A percentile compares a stretch with the other conserved stretches of the same genome.
phyloP scores from a whole-genome alignment of 2,888 invertebrate genomes.

The Perdita meconis region DNA sequence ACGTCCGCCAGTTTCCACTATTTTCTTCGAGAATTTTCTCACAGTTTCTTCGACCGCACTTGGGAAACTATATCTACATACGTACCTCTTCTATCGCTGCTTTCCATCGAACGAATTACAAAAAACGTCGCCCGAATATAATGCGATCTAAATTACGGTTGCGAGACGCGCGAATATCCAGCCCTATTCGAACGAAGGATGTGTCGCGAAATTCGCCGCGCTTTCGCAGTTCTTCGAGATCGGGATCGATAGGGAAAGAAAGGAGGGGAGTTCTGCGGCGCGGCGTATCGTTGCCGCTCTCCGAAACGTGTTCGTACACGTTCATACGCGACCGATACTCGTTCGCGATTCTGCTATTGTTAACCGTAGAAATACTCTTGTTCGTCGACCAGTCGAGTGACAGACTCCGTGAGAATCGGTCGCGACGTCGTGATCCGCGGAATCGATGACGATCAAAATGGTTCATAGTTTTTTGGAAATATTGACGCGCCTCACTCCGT shows the following conservation, averaged over 20 bases:
- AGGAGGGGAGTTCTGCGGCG: background rate
- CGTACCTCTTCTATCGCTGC: constrained; percentile 1
- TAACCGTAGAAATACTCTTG: constrained; percentile 41
- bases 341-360: constrained; percentile 52
- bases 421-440: background rate
- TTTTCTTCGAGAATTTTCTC: constrained; percentile 21
- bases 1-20: background rate
- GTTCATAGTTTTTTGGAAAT: constrained; percentile 34
- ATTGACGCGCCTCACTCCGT: constrained; percentile 54
- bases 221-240: background rate
- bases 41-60: constrained; percentile 11
- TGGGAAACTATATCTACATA: constrained; percentile 17
- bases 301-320: constrained; percentile 58
- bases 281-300: constrained; percentile 10
- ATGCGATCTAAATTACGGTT: background rate
- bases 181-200: no score
- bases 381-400: constrained; percentile 46
- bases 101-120: constrained; percentile 5
- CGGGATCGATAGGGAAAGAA: background rate
- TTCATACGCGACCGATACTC: constrained; percentile 19
- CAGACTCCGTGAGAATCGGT: constrained; percentile 9
- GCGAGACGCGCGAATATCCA: no score
- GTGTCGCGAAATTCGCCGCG: background rate
- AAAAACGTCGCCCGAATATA: background rate
- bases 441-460: constrained; percentile 53